A percentile compares a stretch with the other conserved stretches of the same genome.
Conservation (phyloP, 2,888 invertebrate species). For the Bembecia ichneumoniformis region DNA sequence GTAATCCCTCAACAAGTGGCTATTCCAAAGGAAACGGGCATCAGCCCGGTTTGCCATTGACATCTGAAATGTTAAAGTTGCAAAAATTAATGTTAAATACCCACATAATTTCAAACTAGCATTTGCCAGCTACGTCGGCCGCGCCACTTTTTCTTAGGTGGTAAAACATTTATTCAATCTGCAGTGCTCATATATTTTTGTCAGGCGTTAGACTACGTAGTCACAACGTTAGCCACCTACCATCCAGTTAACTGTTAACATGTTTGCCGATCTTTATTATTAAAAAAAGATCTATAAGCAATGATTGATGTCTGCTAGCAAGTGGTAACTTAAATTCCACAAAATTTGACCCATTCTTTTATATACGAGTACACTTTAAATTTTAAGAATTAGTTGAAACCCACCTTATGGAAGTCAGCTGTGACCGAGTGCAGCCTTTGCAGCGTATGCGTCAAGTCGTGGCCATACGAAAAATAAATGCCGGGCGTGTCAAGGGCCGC, state of each 20-base stretch:
- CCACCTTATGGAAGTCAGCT: conserved; percentile 83
- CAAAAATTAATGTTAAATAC: too few relatives aligned
- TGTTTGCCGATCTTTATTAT: too few relatives aligned
- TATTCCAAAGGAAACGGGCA: conserved; percentile 94
- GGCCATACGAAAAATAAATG: conserved; percentile 94
- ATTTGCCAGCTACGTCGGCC: too few relatives aligned
- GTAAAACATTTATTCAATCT: too few relatives aligned
- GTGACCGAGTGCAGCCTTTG: conserved; percentile 89
- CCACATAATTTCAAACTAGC: too few relatives aligned
- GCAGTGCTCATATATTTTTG: too few relatives aligned
- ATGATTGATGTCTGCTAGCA: too few relatives aligned
- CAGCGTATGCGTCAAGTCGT: conserved; percentile 92
- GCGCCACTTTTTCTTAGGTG: too few relatives aligned
- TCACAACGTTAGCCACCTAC: too few relatives aligned
- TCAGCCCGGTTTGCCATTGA: conserved; percentile 87
- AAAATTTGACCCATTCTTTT: neutral
- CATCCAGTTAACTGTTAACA: too few relatives aligned
- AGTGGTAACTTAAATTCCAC: neutral
- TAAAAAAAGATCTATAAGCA: too few relatives aligned
- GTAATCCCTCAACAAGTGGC: conserved; percentile 81
- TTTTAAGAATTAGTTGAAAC: neutral
- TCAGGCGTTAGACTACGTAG: too few relatives aligned
- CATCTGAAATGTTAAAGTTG: conserved; percentile 53
- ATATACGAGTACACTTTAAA: neutral
- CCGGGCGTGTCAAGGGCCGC: conserved; percentile 85